Evolutionary conservation across 1,140 invertebrate genomes (phyloP), one percentile per base, ranked within the genome.

Genomic region (Scaptomyza hsui): DNA sequence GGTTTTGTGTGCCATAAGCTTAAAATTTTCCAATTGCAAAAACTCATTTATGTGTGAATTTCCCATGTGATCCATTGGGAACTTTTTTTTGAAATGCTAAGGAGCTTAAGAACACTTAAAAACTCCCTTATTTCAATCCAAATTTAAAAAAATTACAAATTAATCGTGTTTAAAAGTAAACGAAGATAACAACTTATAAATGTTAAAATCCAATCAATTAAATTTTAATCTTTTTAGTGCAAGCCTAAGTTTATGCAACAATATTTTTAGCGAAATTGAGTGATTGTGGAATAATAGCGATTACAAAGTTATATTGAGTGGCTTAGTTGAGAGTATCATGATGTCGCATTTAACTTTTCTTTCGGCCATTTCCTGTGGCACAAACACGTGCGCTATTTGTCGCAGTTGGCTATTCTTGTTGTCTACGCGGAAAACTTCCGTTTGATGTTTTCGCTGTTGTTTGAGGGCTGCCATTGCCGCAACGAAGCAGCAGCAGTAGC

Each of bases 401-500:
- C 48, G 55, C 69, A 45, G 61, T 51, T 16, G 1, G 44, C 32
- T 7, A 37, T n/a, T 35, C 61, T 53, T 68, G 57, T 69, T 81
- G 81, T 88, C 82, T 69, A 72, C 71, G 67, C 72, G 82, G 55
- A 49, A 60, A 61, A 78, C 67, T 88, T 81, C 78, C 82, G 71
- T 48, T 63, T 68, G 41, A 4, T 60, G 51, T 21, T 65, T 56
- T 49, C 44, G 57, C 52, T 48, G 41, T 19, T 65, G 61, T 70
- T 41, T 32, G 68, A 24, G 24, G 24, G 1, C n/a, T n/a, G n/a
- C n/a, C n/a, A 24, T 24, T 32, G 48, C 51, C 69, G 72, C 56
- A 63, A 59, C 48, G 68, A 1, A 24, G 24, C 5, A 29, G 26
- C 39, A 16, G 41, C 5, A 29, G 26, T 32, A 16, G 41, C 65